Evolutionary conservation across 2,888 invertebrate genomes (phyloP), one percentile per base, ranked within the genome.

Genomic region (Phyllotreta striolata): DNA sequence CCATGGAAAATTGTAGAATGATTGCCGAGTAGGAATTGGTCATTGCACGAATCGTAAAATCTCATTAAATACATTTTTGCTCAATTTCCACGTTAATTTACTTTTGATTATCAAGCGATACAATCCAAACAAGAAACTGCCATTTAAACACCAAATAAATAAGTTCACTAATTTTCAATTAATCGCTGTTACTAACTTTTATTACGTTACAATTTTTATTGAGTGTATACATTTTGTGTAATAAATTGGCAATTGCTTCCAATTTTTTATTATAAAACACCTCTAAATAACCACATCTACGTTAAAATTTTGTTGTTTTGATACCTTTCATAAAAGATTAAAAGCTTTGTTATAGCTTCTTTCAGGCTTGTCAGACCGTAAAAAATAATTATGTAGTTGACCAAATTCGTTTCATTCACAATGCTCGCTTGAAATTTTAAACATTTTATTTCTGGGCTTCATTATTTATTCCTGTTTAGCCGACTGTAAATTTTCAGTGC

Each of bases 311-410:
- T 24, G 41, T 46, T 57, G 44, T 57, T 57, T 57, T 57, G 39
- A 49, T 49, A 58, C 49, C 59, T 52, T 51, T 52, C 37, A 52
- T 43, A n/a, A 52, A 39, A 51, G 59, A 59, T 35, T 40, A 37
- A 59, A 52, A 35, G 46, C 49, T 59, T 52, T 59, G 59, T 59
- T 13, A 34, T 13, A 41, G n/a, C 41, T 51, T 35, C 52, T 59
- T 59, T 59, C 51, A 35, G 24, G 35, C 43, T n/a, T 59, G 24
- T 35, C 43, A 43, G 41, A 51, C 59, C 43, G 59, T 59, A 43
- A 59, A 59, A 59, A 47, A 59, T 52, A 59, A 51, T 59, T 59
- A 59, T 51, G 41, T 52, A 59, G 52, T 59, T 52, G 52, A 52
- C 59, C 59, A 59, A 59, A 59, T 59, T 51, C 51, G 58, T 58